Conservation (phyloP, 2,797 vertebrate species). For the Gambelia wislizenii region DNA sequence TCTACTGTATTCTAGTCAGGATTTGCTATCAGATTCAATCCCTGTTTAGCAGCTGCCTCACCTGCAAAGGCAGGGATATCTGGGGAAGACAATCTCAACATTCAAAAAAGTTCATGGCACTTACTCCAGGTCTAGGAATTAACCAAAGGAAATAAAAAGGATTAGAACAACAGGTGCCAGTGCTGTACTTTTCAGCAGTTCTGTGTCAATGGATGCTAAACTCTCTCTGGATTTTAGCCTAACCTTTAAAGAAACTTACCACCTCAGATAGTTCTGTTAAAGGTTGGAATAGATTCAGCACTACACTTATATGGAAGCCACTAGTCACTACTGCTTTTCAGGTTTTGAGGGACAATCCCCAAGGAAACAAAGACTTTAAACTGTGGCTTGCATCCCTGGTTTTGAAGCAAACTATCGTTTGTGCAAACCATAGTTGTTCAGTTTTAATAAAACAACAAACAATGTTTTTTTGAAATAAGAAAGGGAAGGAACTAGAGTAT, state of each 20-base stretch:
- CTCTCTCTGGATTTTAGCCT: too few species aligned
- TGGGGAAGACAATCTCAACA: too few species aligned
- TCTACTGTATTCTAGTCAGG: too few species aligned
- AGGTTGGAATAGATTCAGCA: too few species aligned
- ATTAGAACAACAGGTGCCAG: too few species aligned
- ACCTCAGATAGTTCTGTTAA: too few species aligned
- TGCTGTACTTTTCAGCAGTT: neutral
- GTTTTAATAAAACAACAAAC: neutral
- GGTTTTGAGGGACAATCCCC: neutral
- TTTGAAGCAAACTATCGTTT: neutral
- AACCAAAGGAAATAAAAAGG: neutral
- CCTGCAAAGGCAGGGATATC: neutral
- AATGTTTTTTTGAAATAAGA: neutral
- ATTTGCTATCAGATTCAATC: neutral
- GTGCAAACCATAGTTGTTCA: neutral
- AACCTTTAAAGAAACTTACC: too few species aligned
- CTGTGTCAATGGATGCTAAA: too few species aligned
- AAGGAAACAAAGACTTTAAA: neutral
- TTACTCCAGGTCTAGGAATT: neutral
- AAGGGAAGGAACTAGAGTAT: neutral
- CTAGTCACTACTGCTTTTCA: too few species aligned
- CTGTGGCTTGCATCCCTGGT: neutral
- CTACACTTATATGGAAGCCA: too few species aligned
- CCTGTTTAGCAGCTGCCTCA: neutral
- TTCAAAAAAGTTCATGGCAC: neutral